Conservation (phyloP, 2,113 vertebrate species). For the Manacus vitellinus region DNA sequence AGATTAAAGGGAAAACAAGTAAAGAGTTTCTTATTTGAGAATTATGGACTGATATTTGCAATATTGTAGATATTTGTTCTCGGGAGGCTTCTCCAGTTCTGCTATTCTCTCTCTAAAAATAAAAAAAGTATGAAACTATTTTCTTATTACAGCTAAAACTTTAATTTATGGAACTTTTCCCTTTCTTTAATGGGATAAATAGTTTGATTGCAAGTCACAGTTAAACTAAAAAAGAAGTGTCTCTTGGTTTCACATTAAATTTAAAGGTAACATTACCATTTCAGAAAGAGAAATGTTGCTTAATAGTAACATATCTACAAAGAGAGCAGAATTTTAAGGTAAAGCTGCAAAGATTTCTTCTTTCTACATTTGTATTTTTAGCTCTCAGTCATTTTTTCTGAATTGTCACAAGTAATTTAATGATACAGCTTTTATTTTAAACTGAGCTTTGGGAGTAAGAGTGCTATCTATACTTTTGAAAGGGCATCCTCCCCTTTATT, state of each 20-base stretch:
- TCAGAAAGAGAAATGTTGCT: not conserved
- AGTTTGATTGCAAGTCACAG: not conserved
- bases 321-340: not conserved
- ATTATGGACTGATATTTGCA: not conserved
- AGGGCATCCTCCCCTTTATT: not conserved
- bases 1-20: not conserved
- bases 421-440: not conserved
- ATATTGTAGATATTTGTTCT: not conserved
- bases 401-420: not conserved
- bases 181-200: not conserved
- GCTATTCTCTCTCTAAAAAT: not conserved
- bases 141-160: not conserved
- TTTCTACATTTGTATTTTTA: not conserved
- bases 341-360: not conserved
- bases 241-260: not conserved
- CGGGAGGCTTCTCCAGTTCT: not conserved
- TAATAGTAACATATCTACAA: not conserved
- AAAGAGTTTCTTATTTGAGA: not conserved
- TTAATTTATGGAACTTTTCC: not conserved
- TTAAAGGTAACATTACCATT: not conserved
- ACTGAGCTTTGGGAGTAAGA: not conserved
- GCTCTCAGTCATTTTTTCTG: not conserved
- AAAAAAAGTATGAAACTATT: not conserved
- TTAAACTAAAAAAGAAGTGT: not conserved
- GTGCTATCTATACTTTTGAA: not conserved